Evolutionary conservation across 2,797 vertebrate genomes (phyloP).

Genomic region (Columba guinea): DNA sequence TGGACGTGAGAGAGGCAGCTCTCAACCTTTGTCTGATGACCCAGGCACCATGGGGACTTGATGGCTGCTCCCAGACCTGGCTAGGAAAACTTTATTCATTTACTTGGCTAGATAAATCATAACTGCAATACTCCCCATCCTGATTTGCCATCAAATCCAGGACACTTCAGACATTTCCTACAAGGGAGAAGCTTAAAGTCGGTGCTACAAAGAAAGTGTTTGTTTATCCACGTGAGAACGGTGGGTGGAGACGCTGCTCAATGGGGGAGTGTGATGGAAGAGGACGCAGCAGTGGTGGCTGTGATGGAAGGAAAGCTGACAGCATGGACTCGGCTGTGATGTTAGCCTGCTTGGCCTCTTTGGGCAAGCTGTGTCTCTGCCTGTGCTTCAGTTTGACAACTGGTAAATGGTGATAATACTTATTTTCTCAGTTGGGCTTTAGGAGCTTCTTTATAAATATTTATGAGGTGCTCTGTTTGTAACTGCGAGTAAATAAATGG

Average conservation of each 20-base stretch:
- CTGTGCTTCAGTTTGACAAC: neutral
- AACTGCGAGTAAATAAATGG: constrained; percentile 27
- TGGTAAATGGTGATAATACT: neutral
- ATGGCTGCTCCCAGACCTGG: neutral
- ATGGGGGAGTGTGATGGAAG: neutral
- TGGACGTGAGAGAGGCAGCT: neutral
- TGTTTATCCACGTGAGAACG: fast-evolving
- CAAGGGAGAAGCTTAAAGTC: neutral
- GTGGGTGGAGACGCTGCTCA: neutral
- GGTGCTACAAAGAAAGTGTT: neutral
- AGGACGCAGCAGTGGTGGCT: neutral
- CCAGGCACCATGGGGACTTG: neutral
- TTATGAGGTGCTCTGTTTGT: neutral
- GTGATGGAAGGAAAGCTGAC: neutral
- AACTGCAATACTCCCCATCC: neutral
- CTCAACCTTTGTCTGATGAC: neutral
- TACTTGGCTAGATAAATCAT: neutral
- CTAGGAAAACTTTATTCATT: neutral
- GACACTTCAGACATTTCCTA: neutral
- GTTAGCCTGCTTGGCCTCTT: neutral
- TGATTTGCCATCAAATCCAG: neutral
- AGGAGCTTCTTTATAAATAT: constrained; percentile 36
- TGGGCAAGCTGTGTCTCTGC: neutral
- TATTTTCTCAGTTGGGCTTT: constrained; percentile 41
- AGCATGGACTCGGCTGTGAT: neutral